phyloP scores from a whole-genome alignment of 2,888 invertebrate genomes.

The Monochamus alternatus region DNA sequence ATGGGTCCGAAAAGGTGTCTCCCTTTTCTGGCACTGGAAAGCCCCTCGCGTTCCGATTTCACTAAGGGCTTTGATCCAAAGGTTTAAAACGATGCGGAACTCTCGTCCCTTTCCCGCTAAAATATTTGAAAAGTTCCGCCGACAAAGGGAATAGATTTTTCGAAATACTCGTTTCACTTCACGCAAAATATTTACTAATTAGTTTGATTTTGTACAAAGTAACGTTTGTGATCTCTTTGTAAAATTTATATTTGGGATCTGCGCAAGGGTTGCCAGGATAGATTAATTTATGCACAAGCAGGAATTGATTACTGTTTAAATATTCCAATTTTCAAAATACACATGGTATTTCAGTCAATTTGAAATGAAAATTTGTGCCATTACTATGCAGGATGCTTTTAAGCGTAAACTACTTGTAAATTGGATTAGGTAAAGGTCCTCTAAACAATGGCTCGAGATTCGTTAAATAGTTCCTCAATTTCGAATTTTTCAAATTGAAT shows the following conservation, averaged over 20 bases:
- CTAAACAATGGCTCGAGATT: too few relatives aligned
- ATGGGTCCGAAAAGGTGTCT: neutral
- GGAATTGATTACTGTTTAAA: too few relatives aligned
- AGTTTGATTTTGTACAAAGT: neutral
- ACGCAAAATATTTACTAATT: too few relatives aligned
- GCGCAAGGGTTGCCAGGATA: slow-evolving; percentile 26
- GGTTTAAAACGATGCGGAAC: neutral
- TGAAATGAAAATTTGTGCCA: too few relatives aligned
- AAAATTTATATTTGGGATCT: slow-evolving; percentile 3
- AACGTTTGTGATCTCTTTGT: neutral
- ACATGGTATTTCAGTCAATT: too few relatives aligned
- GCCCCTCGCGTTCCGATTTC: neutral
- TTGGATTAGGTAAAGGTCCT: too few relatives aligned
- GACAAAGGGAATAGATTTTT: neutral
- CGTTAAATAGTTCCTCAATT: too few relatives aligned
- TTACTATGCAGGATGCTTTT: too few relatives aligned
- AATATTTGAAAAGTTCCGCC: slow-evolving; percentile 32
- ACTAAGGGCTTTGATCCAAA: too few relatives aligned
- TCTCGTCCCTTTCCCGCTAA: slow-evolving; percentile 30
- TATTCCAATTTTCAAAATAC: too few relatives aligned
- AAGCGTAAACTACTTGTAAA: too few relatives aligned
- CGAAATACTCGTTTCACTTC: neutral
- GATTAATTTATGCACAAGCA: neutral
- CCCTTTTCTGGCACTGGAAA: neutral
- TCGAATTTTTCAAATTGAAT: too few relatives aligned